A percentile compares a stretch with the other conserved stretches of the same genome.
Evolutionary conservation across 2,797 vertebrate genomes (phyloP).

Genomic region (Urosaurus nigricauda): DNA sequence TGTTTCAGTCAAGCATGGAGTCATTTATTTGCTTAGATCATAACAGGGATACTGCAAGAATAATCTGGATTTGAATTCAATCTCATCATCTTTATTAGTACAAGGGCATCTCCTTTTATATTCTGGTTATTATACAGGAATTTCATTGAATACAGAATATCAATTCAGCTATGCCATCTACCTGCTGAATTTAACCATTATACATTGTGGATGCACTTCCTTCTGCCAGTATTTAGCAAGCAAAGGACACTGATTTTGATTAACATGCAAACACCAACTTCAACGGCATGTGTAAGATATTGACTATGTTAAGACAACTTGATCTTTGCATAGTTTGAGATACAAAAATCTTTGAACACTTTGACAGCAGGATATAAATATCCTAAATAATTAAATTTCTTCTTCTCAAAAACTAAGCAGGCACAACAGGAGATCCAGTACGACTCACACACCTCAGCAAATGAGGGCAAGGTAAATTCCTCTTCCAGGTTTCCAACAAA

Average conservation of each 20-base stretch:
- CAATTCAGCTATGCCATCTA: not conserved
- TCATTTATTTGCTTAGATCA: not conserved
- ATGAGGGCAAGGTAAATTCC: constrained; percentile 92
- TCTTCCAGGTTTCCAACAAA: constrained; percentile 89
- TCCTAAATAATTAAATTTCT: not conserved
- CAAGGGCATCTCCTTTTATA: not conserved
- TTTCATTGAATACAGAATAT: not conserved
- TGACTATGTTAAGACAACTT: too few species aligned
- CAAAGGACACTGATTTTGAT: not conserved
- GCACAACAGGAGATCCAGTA: constrained; percentile 10
- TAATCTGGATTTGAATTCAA: not conserved
- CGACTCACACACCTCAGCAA: constrained; percentile 89
- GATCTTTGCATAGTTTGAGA: too few species aligned
- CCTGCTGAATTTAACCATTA: not conserved
- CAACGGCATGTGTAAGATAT: not conserved
- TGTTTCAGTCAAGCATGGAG: not conserved
- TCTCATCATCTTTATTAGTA: not conserved
- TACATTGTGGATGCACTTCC: not conserved
- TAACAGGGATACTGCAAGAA: not conserved
- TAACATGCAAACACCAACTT: not conserved
- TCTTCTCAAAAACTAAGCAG: not conserved
- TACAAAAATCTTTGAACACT: not conserved
- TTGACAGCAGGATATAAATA: too few species aligned
- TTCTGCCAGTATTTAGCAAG: not conserved
- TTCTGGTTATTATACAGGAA: not conserved